phyloP scores from a whole-genome alignment of 2,797 vertebrate species.

The Tenualosa ilisha region DNA sequence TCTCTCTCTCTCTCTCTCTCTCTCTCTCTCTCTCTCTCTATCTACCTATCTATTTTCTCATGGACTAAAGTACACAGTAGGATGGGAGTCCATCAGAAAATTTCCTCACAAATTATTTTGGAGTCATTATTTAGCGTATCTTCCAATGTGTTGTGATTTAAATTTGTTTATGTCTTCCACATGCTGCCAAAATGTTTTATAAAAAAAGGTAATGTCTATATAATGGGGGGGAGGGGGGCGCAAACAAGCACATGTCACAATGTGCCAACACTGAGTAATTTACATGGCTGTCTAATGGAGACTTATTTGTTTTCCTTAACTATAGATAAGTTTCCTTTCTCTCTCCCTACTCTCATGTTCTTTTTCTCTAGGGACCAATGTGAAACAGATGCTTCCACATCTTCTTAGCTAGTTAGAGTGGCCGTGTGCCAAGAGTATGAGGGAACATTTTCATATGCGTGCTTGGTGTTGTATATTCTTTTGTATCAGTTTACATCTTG shows the following conservation, averaged over 20 bases:
- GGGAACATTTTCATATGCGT: neutral
- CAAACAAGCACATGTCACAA: neutral
- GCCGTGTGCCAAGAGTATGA: neutral
- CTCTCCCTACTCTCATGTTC: conserved; percentile 24
- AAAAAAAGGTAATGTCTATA: neutral
- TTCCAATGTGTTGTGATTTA: neutral
- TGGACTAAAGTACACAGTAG: neutral
- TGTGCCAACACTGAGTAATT: neutral
- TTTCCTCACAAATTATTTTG: neutral
- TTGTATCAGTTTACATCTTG: neutral
- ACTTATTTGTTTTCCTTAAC: neutral
- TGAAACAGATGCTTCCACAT: neutral
- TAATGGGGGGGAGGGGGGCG: neutral
- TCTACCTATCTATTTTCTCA: too few species aligned
- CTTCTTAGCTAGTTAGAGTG: neutral
- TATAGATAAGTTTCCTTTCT: neutral
- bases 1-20: conserved; percentile 29
- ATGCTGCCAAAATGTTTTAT: conserved; percentile 43
- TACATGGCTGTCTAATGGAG: neutral
- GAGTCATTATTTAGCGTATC: neutral
- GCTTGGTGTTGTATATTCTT: neutral
- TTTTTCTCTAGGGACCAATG: conserved; percentile 19
- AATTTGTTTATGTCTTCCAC: conserved; percentile 33
- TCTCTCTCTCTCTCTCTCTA: neutral
- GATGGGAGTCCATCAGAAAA: neutral